Evolutionary conservation across 2,797 vertebrate genomes (phyloP).

Genomic region (Hoplostethus mediterraneus): DNA sequence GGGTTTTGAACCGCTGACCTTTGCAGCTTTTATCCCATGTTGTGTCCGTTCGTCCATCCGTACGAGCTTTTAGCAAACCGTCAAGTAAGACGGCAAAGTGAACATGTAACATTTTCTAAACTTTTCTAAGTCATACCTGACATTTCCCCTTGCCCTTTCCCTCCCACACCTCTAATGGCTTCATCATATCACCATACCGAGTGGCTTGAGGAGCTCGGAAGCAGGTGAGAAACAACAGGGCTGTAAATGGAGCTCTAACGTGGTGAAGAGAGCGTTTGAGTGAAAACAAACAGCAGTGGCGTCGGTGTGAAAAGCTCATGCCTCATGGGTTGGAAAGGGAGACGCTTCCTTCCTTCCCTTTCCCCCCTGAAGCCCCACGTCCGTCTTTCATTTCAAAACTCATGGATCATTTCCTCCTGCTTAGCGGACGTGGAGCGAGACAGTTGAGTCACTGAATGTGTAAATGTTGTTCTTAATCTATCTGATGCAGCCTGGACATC

Average conservation of each 20-base stretch:
- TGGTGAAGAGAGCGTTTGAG: constrained; percentile 42
- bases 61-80: neutral
- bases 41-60: neutral
- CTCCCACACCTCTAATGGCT: constrained; percentile 30
- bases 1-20: too few relatives aligned
- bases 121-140: neutral
- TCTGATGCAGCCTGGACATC: neutral
- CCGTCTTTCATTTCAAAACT: constrained; percentile 23
- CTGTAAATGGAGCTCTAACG: constrained; percentile 64
- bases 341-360: constrained; percentile 10
- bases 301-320: constrained; percentile 43
- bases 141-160: constrained; percentile 5
- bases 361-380: constrained; percentile 3
- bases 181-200: constrained; percentile 2
- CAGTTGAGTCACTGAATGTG: neutral
- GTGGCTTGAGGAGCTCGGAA: constrained; percentile 19
- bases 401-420: constrained; percentile 5
- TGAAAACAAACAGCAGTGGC: constrained; percentile 32
- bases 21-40: too few relatives aligned
- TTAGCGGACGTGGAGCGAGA: neutral
- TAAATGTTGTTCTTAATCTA: constrained; percentile 21
- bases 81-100: neutral
- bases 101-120: neutral
- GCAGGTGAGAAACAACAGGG: constrained; percentile 34
- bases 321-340: neutral